Conservation (phyloP, 2,797 vertebrate genomes). For the Falco rusticolus region DNA sequence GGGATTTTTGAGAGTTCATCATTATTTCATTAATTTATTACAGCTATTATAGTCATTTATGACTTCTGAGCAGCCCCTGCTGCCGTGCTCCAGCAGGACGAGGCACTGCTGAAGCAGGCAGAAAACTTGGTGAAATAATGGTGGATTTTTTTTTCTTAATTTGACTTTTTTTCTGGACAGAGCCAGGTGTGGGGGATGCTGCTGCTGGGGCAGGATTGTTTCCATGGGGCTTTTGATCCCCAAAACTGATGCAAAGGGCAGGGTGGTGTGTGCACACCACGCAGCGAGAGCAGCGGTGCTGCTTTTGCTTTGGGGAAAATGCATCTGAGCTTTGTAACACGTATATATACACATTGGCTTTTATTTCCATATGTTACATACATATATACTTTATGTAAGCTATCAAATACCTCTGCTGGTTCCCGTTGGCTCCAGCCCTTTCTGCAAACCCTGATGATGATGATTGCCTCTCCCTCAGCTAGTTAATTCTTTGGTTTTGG, state of each 20-base stretch:
- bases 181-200: not conserved
- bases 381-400: not conserved
- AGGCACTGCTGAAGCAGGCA: not conserved
- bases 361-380: not conserved
- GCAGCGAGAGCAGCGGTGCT: rapidly evolving
- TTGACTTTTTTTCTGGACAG: not conserved
- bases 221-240: not conserved
- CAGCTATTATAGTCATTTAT: not conserved
- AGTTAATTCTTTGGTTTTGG: constrained; percentile 26
- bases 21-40: not conserved
- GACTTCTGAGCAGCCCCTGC: not conserved
- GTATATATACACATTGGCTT: not conserved
- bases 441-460: not conserved
- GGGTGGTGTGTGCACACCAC: rapidly evolving
- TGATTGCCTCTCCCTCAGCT: constrained; percentile 41
- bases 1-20: not conserved
- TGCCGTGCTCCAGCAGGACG: not conserved
- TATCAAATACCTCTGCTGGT: not conserved
- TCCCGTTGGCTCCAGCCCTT: not conserved
- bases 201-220: not conserved
- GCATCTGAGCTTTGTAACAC: not conserved
- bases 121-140: not conserved
- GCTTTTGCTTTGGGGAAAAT: not conserved
- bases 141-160: not conserved
- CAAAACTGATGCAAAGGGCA: rapidly evolving